phyloP scores from a whole-genome alignment of 2,888 invertebrate genomes.

The Neelides folsomi region DNA sequence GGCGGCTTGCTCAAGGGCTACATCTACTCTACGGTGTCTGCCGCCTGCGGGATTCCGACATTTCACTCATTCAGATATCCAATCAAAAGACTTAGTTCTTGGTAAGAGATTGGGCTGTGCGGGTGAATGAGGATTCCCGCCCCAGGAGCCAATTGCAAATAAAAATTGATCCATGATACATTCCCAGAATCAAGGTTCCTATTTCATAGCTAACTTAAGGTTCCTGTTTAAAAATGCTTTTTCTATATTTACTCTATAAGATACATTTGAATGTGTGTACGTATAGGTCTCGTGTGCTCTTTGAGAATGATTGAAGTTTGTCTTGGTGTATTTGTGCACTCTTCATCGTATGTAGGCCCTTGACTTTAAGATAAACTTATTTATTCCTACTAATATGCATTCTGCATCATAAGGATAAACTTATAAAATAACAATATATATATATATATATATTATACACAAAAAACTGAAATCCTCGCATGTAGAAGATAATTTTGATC shows the following conservation, averaged over 20 bases:
- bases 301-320: constrained; percentile 17
- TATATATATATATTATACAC: no score
- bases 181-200: constrained; percentile 40
- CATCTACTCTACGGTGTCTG: constrained; percentile 28
- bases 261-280: constrained; percentile 11
- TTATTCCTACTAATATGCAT: no score
- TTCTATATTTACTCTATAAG: constrained; percentile 34
- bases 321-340: constrained; percentile 16
- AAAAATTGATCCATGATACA: constrained; percentile 14
- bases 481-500: no score
- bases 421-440: no score
- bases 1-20: constrained; percentile 31
- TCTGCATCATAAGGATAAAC: no score
- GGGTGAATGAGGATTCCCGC: not conserved
- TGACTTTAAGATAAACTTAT: no score
- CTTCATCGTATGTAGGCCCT: no score
- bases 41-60: constrained; percentile 24
- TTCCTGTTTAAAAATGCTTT: constrained; percentile 39
- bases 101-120: not conserved
- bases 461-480: no score
- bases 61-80: constrained; percentile 7
- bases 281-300: constrained; percentile 16
- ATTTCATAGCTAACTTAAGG: constrained; percentile 39
- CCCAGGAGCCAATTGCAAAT: not conserved
- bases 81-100: not conserved